Base-by-base conservation (phyloP, 2,113 vertebrate species). In the Xyrauchen texanus region DNA sequence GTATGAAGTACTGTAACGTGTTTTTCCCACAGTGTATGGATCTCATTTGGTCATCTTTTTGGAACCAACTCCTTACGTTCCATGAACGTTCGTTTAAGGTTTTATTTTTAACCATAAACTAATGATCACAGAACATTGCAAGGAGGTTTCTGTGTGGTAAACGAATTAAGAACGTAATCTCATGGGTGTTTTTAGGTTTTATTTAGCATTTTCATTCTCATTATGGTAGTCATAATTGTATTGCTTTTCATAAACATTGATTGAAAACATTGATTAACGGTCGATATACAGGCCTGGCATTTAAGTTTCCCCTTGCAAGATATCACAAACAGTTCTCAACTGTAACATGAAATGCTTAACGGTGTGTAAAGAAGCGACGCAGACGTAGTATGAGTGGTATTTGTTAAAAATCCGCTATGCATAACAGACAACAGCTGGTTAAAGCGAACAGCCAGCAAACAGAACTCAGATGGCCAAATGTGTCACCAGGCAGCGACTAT, bases 391-490 rank as follows among this genome's bases (percentile, higher is more conserved):
- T 60, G 55, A 6, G 1, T 13, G 55, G 10, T 16, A 12, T 72
- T 47, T 15, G 44, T 3, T 16, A 0, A 60, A 34, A 16, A 72
- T 72, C 5, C 1, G 46, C 16, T 4, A 63, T n/a, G 46, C 72
- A 63, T 63, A 47, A 12, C 57, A 57, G 51, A 58, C 68, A 58
- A 12, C 21, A 34, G 21, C 21, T 34, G 21, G 21, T 34, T 60
- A 60, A 46, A 10, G 16, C 51, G 46, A 63, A 34, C 16, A 42
- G 45, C 4, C 68, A 58, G 58, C 11, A 45, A 11, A 9, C 5
- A 12, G 74, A 76, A 12, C 62, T 44, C 65, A 55, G 49, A 76
- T 65, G 62, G 62, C 49, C 58, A 65, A 65, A 61, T 65, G 73
- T 15, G 21, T 49, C 47, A 44, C 15, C 71, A 75, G 4, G 60